These are phyloP conservation scores for Subacronicta megacephala DNA, from an alignment of 2,888 invertebrate species.

Conservation along the genomic window DNA sequence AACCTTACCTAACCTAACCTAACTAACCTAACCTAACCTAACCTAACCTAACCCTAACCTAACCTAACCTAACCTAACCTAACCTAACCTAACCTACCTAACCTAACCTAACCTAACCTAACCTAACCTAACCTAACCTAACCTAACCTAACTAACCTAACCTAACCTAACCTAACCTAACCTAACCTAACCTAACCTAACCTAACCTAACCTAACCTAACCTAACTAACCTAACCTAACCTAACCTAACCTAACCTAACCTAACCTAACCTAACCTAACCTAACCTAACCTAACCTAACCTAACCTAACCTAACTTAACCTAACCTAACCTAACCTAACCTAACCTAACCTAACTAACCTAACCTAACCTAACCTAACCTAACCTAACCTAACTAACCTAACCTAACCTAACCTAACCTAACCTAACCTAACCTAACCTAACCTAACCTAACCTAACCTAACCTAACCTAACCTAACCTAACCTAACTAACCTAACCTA, in stretches of 20 bases:
- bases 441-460: constrained; percentile 32
- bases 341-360: constrained; percentile 33
- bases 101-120: constrained; percentile 48
- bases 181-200: constrained; percentile 41
- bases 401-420: constrained; percentile 8
- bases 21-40: constrained; percentile 52
- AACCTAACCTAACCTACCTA: constrained; percentile 50
- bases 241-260: constrained; percentile 46
- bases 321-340: constrained; percentile 33
- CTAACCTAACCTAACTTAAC: constrained; percentile 49
- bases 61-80: constrained; percentile 45
- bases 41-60: constrained; percentile 30
- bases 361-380: constrained; percentile 39
- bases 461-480: constrained; percentile 39
- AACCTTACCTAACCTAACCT: constrained; percentile 23
- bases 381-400: constrained; percentile 31
- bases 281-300: constrained; percentile 44
- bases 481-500: constrained; percentile 25
- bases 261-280: constrained; percentile 40
- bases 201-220: constrained; percentile 39
- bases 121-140: constrained; percentile 43
- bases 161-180: constrained; percentile 41
- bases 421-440: constrained; percentile 37
- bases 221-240: constrained; percentile 42
- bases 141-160: constrained; percentile 41